Conservation (phyloP, 1,140 invertebrate species). For the Trachelipus rathkii region DNA sequence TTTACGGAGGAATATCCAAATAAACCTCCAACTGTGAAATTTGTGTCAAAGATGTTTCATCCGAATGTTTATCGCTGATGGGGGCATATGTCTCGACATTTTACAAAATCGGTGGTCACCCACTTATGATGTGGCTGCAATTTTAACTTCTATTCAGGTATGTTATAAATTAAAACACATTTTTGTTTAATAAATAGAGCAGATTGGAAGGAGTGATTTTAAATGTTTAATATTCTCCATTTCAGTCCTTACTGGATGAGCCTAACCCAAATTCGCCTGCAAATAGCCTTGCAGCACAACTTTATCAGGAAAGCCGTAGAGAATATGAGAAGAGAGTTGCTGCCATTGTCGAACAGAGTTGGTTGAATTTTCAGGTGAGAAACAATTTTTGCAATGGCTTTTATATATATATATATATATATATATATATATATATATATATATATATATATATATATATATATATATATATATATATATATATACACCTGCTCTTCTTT, state of each 20-base stretch:
- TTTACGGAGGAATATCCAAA: conserved; percentile 69
- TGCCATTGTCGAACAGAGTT: conserved; percentile 57
- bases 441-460: not conserved
- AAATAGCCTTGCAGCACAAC: conserved; percentile 56
- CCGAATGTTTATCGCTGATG: conserved; percentile 69
- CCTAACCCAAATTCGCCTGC: conserved; percentile 60
- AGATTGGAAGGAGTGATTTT: not conserved
- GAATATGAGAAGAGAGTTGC: conserved; percentile 60
- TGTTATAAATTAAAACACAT: conserved; percentile 8
- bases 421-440: not conserved
- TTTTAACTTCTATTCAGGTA: conserved; percentile 64
- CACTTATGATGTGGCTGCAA: conserved; percentile 67
- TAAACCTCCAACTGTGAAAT: conserved; percentile 64
- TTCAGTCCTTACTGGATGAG: conserved; percentile 52
- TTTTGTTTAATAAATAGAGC: not conserved
- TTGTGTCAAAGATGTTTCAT: conserved; percentile 66
- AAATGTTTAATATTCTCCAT: not conserved
- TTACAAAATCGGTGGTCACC: conserved; percentile 61
- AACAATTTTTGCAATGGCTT: not conserved
- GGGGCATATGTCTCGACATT: conserved; percentile 67
- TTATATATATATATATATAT: not conserved
- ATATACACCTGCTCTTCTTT: too few relatives aligned
- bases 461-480: not conserved
- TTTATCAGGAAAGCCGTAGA: conserved; percentile 52
- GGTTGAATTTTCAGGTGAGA: conserved; percentile 49